These are phyloP conservation scores for Lasius fuliginosus DNA, from an alignment of 2,888 invertebrate species.

Conservation along the genomic window DNA sequence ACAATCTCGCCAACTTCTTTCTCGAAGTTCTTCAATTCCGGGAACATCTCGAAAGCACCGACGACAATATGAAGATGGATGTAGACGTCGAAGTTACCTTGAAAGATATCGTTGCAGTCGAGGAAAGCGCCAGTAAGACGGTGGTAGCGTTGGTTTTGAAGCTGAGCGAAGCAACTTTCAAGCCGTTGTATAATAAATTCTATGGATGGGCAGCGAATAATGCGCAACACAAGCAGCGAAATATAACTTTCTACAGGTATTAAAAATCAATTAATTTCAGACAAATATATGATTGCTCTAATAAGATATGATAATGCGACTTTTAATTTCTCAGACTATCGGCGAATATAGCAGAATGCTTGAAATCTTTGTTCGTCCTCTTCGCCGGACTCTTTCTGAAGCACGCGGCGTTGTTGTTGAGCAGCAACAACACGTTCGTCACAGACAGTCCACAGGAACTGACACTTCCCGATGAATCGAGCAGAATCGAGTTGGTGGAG, in stretches of 20 bases:
- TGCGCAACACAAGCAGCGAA: constrained; percentile 89
- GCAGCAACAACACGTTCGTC: constrained; percentile 90
- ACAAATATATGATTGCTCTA: not conserved
- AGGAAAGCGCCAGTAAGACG: constrained; percentile 92
- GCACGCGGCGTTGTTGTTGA: constrained; percentile 92
- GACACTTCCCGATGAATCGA: constrained; percentile 86
- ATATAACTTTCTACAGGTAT: constrained; percentile 93
- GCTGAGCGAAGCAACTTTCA: constrained; percentile 95
- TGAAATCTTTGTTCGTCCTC: constrained; percentile 96
- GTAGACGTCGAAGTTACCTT: constrained; percentile 82
- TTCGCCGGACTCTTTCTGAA: constrained; percentile 95
- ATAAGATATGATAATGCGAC: not conserved
- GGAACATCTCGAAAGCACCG: constrained; percentile 85
- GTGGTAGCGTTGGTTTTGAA: constrained; percentile 94
- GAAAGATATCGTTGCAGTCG: constrained; percentile 88
- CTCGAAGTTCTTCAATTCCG: constrained; percentile 91
- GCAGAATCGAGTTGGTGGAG: constrained; percentile 88
- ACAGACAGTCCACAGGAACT: constrained; percentile 87
- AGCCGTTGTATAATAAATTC: constrained; percentile 95
- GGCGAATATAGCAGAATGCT: constrained; percentile 91
- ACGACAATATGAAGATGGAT: constrained; percentile 80
- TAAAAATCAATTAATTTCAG: not conserved
- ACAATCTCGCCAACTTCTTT: constrained; percentile 92
- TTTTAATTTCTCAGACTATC: constrained; percentile 88
- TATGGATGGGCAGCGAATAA: constrained; percentile 94